A percentile compares a stretch with the other conserved stretches of the same genome.
These are phyloP conservation scores for Malurus elegans DNA, from an alignment of 2,113 vertebrate species.

Conservation along the genomic window DNA sequence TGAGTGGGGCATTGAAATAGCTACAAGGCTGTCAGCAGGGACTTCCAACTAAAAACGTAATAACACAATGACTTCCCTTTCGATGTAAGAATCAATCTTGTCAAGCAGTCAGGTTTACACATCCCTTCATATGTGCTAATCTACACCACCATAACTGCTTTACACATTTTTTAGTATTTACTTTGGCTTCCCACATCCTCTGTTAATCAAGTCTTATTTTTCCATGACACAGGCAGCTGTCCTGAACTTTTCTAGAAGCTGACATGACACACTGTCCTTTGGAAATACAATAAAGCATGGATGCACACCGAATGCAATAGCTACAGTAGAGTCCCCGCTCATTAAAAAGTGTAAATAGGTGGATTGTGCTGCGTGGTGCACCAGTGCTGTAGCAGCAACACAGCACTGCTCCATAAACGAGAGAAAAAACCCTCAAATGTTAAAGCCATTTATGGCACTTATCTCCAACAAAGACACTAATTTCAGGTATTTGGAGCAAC, in stretches of 20 bases:
- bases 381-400: background rate
- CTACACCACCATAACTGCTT: background rate
- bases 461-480: background rate
- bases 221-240: background rate
- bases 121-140: background rate
- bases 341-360: background rate
- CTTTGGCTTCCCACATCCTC: background rate
- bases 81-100: background rate
- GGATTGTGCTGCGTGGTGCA: background rate
- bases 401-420: background rate
- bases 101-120: background rate
- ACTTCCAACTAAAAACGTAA: background rate
- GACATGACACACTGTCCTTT: background rate
- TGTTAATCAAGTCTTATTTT: background rate
- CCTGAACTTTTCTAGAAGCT: background rate
- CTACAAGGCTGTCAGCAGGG: background rate
- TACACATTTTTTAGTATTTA: background rate
- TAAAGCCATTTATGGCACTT: background rate
- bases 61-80: background rate
- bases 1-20: background rate
- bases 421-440: background rate
- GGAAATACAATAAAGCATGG: background rate
- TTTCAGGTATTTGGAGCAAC: constrained; percentile 21
- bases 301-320: background rate
- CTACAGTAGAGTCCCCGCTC: background rate